phyloP scores from a whole-genome alignment of 2,888 invertebrate genomes.

The Atethmia centrago region DNA sequence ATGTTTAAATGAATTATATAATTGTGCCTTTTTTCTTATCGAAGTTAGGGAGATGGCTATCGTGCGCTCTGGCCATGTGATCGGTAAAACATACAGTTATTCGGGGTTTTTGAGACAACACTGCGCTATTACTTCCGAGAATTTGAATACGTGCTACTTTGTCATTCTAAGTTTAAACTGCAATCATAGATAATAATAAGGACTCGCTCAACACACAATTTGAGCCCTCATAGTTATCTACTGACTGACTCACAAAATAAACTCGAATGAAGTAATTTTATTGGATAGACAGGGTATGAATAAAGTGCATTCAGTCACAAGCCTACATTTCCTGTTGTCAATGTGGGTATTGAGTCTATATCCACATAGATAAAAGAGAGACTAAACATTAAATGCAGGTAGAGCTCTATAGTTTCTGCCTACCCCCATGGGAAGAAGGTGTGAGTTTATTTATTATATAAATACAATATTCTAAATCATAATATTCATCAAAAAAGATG shows the following conservation, averaged over 20 bases:
- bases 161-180: background rate
- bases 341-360: background rate
- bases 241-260: conserved; percentile 1
- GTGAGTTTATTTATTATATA: too few species aligned
- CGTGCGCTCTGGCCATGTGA: conserved; percentile 37
- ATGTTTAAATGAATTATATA: background rate
- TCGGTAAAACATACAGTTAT: conserved; percentile 37
- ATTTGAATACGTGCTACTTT: background rate
- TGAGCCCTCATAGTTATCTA: background rate
- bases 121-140: background rate
- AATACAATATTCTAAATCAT: background rate
- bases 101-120: conserved; percentile 26
- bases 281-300: background rate
- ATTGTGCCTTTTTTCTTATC: background rate
- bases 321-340: conserved; percentile 1
- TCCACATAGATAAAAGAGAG: background rate
- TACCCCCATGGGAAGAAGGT: too few species aligned
- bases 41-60: conserved; percentile 11
- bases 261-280: background rate
- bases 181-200: background rate
- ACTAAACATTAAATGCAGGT: too few species aligned
- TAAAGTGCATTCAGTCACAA: conserved; percentile 10
- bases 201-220: background rate
- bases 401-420: too few species aligned
- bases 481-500: background rate